A percentile compares a stretch with the other conserved stretches of the same genome.
These are phyloP conservation scores for Xylota segnis DNA, from an alignment of 2,888 invertebrate genomes.

Conservation along the genomic window DNA sequence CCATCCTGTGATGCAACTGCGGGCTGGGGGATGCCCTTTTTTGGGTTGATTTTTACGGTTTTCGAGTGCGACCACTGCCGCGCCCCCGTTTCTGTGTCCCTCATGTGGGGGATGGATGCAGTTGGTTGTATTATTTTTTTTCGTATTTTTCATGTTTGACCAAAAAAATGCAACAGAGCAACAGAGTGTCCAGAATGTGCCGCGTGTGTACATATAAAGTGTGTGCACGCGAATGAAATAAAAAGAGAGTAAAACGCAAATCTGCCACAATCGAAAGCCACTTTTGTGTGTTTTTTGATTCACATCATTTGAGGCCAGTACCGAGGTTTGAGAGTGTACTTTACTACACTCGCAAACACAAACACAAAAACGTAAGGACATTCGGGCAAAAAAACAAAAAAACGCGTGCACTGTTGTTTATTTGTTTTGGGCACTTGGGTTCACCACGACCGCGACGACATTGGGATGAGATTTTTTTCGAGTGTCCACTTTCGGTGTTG, in stretches of 20 bases:
- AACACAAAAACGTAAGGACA: constrained; percentile 48
- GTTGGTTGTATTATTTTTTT: constrained; percentile 18
- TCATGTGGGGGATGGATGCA: constrained; percentile 51
- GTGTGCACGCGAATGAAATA: constrained; percentile 43
- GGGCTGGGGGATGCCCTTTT: constrained; percentile 36
- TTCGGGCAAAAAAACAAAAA: constrained; percentile 25
- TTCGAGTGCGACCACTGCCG: constrained; percentile 65
- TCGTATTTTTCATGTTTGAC: constrained; percentile 38
- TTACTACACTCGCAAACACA: constrained; percentile 57
- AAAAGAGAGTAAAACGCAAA: constrained; percentile 78
- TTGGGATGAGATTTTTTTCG: constrained; percentile 51
- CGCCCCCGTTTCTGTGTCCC: constrained; percentile 47
- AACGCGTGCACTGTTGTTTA: constrained; percentile 56
- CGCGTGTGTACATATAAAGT: constrained; percentile 11
- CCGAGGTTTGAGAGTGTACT: constrained; percentile 61
- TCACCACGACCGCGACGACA: constrained; percentile 61
- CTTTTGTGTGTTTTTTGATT: constrained; percentile 78
- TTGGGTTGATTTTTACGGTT: constrained; percentile 74
- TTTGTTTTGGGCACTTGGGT: constrained; percentile 74
- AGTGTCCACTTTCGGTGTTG: constrained; percentile 12
- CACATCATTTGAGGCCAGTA: constrained; percentile 71
- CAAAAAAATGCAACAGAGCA: constrained; percentile 73
- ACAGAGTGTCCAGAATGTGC: constrained; percentile 51
- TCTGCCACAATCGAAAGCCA: constrained; percentile 80
- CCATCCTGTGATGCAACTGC: constrained; percentile 41